Evolutionary conservation across 2,797 vertebrate genomes (phyloP), one percentile per base, ranked within the genome.

Genomic region (Pempheris klunzingeri): DNA sequence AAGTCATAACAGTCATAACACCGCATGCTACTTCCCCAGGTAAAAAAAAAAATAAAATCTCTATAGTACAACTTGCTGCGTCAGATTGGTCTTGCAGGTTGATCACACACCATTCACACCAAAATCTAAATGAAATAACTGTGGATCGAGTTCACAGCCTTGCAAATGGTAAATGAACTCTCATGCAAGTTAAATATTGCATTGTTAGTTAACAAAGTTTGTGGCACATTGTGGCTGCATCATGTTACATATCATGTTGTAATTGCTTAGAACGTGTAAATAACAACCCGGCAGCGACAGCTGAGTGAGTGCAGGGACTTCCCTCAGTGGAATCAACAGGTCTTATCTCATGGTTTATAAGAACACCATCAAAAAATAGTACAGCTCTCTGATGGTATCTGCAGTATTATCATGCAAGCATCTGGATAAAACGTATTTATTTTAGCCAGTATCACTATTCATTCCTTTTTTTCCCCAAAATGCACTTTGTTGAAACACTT

Each of bases 1-100:
- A 30, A 47, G 20, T 63, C 85, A 54, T 44, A 90, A 39, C 87
- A 93, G 93, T n/a, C n/a, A n/a, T n/a, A n/a, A n/a, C n/a, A n/a
- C 13, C 36, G 28, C 41, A 44, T 36, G n/a, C 41, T n/a, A 32
- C 34, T 20, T 39, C 8, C 10, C 44, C 15, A 49, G 32, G 7
- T 9, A 5, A 50, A 50, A 61, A 28, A 8, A 10, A 36, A 5
- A 50, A 50, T 55, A 28, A 8, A 10, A 36, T 38, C 8, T 11
- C 7, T 11, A 17, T 26, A 41, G 65, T 52, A 41, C 17, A 22
- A 26, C n/a, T n/a, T n/a, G n/a, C n/a, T n/a, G n/a, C n/a, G 14
- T 26, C 43, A 62, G 53, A 67, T 78, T 38, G 63, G 55, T 68
- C 55, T 46, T 12, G 32, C 58, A 67, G 50, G 58, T 34, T 50